Evolutionary conservation across 2,797 vertebrate genomes (phyloP), one percentile per base, ranked within the genome.

Genomic region (Tolypeutes matacus): DNA sequence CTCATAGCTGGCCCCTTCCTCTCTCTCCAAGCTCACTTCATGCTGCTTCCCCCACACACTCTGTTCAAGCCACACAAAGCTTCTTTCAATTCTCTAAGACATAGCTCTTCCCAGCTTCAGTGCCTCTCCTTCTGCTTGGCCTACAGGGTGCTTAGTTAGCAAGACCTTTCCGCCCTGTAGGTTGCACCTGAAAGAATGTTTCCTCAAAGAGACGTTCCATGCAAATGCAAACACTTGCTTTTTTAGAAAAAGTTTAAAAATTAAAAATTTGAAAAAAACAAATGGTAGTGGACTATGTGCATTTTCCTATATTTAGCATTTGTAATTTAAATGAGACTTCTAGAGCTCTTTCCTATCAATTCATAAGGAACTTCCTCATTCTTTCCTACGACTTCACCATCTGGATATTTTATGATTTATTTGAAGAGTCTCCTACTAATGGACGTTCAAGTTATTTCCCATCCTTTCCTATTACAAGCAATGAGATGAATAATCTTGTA

Each of bases 131-230:
- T 23, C 78, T 27, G 12, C 49, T 49, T 65, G 7, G 21, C 14
- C 69, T 51, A 51, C 42, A 3, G 62, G 29, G 62, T 64, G 36
- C 69, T 23, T 23, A 25, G 23, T 31, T 42, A 13, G 23, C 36
- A 15, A 72, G 36, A 27, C 36, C 70, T 42, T 23, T 25, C 1
- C 29, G 3, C 34, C 58, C 39, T 23, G 53, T 0, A 65, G 31
- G 60, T 3, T 62, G 27, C 15, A 39, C 29, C 76, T 42, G 27
- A 49, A 78, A 78, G n/a, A 29, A 42, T 5, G 21, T 13, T 69
- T 73, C 88, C 85, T 85, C 94, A 58, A 34, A 21, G 11, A 70
- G 75, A 95, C 83, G 53, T 53, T 56, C 62, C 90, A 60, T 21
- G 29, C 18, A 14, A 34, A 4, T 21, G 70, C 13, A 51, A 70